Evolutionary conservation across 2,888 invertebrate species (phyloP).

Genomic region (Drosophila meridionalis): DNA sequence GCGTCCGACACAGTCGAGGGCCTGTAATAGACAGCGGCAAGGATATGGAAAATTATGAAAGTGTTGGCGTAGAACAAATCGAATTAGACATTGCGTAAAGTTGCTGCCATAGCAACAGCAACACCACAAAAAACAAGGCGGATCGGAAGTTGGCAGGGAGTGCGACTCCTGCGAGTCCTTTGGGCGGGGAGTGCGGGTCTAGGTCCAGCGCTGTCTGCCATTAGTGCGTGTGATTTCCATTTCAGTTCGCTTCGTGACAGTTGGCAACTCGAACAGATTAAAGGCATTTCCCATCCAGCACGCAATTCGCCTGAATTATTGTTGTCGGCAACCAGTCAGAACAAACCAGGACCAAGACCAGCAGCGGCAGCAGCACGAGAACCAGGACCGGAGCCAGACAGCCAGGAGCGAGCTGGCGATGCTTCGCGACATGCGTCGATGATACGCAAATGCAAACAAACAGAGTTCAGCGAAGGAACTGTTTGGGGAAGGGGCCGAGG

Average conservation of each 20-base stretch:
- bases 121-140: slow-evolving; percentile 40
- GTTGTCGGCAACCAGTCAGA: slow-evolving; percentile 68
- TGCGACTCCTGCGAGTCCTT: slow-evolving; percentile 17
- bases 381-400: no score
- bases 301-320: slow-evolving; percentile 79
- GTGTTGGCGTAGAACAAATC: slow-evolving; percentile 85
- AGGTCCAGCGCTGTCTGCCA: slow-evolving; percentile 56
- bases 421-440: slow-evolving; percentile 76
- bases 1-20: slow-evolving; percentile 18
- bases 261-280: slow-evolving; percentile 84
- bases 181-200: background rate
- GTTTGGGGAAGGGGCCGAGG: background rate
- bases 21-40: slow-evolving; percentile 61
- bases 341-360: slow-evolving; percentile 19
- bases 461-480: slow-evolving; percentile 46
- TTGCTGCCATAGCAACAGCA: slow-evolving; percentile 48
- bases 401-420: slow-evolving; percentile 22
- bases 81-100: slow-evolving; percentile 83
- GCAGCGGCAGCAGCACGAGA: slow-evolving; percentile 13
- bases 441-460: slow-evolving; percentile 82
- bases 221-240: slow-evolving; percentile 82
- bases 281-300: slow-evolving; percentile 83
- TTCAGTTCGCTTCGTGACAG: slow-evolving; percentile 84
- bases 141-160: background rate
- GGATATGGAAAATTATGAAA: slow-evolving; percentile 82